Percentiles rank a stretch among this genome's conserved stretches.
These are phyloP conservation scores for Chorisops tibialis DNA, from an alignment of 2,888 invertebrate genomes.

Conservation along the genomic window DNA sequence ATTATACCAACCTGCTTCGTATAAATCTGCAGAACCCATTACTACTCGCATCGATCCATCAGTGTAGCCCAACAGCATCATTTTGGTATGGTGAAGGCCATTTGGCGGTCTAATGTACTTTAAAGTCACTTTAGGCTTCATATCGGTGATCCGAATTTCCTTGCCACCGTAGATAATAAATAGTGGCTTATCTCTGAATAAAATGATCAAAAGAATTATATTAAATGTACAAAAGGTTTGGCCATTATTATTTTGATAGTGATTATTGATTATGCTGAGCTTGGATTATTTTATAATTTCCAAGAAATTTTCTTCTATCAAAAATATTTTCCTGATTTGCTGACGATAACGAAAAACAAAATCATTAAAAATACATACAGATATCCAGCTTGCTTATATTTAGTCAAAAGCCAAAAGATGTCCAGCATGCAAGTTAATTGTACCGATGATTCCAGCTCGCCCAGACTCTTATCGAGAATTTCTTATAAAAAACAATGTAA, in stretches of 20 bases:
- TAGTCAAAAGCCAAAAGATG: constrained; percentile 80
- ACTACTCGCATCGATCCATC: constrained; percentile 80
- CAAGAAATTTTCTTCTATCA: too few relatives aligned
- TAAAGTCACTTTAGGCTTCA: constrained; percentile 64
- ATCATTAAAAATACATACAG: constrained; percentile 58
- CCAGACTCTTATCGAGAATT: constrained; percentile 73
- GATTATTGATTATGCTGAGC: too few relatives aligned
- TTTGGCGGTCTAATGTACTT: constrained; percentile 74
- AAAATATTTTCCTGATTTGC: neutral
- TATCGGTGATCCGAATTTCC: constrained; percentile 60
- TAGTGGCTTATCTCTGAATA: constrained; percentile 63
- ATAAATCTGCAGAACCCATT: constrained; percentile 88
- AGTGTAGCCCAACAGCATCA: constrained; percentile 81
- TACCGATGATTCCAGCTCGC: constrained; percentile 68
- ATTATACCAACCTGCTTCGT: constrained; percentile 89
- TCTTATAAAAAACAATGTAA: constrained; percentile 53
- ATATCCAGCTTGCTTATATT: constrained; percentile 75
- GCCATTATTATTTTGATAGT: too few relatives aligned
- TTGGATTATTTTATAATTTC: too few relatives aligned
- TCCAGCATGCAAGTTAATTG: constrained; percentile 95
- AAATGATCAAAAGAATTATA: too few relatives aligned
- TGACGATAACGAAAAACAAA: too few relatives aligned
- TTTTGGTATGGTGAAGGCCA: constrained; percentile 87
- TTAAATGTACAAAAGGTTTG: too few relatives aligned
- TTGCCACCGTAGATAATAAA: constrained; percentile 77